Base-by-base conservation (phyloP, 2,797 vertebrate genomes). In the Ptychobarbus kaznakovi region DNA sequence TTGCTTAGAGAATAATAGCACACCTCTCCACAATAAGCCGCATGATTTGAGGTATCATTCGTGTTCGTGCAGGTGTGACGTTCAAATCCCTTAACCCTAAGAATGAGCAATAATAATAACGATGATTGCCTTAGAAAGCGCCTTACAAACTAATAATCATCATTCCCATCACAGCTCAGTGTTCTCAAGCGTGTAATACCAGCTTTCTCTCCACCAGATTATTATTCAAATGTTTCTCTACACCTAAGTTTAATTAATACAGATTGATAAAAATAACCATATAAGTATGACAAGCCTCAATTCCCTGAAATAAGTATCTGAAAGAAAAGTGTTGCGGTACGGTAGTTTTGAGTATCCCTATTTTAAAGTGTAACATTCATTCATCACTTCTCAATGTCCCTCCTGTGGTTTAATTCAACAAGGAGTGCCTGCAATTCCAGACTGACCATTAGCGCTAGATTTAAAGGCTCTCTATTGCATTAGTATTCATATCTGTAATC, bases 341-440 rank as follows among this genome's bases (percentile, higher is more conserved):
- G 6, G 28, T 49, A 68, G 78, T 11, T 49, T 46, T 80, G 42
- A 80, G 63, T 32, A 44, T 22, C 6, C 13, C 18, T 44, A 22
- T 49, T 80, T 46, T 80, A 80, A 20, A 51, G 61, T 68, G 63
- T 35, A 28, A 80, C 78, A 38, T 80, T 80, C 6, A 80, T 80
- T 80, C 32, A 32, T 80, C 28, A 3, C 44, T 66, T 68, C 63
- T 51, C 20, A 80, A 66, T 80, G 78, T 66, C 63, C 63, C 78
- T 68, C 78, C 78, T 49, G 78, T 80, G 78, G 78, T 68, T 80
- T 82, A 74, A 74, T 56, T 82, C 53, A 73, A 74, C 81, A 61
- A 42, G 40, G 53, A 44, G 35, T 44, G 46, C 35, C 73, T 70
- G 63, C 38, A 58, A 56, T 84, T 77, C 25, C 49, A 77, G 35